A percentile compares a stretch with the other conserved stretches of the same genome.
Evolutionary conservation across 2,888 invertebrate genomes (phyloP).

Genomic region (Scaptomyza caliginosa): DNA sequence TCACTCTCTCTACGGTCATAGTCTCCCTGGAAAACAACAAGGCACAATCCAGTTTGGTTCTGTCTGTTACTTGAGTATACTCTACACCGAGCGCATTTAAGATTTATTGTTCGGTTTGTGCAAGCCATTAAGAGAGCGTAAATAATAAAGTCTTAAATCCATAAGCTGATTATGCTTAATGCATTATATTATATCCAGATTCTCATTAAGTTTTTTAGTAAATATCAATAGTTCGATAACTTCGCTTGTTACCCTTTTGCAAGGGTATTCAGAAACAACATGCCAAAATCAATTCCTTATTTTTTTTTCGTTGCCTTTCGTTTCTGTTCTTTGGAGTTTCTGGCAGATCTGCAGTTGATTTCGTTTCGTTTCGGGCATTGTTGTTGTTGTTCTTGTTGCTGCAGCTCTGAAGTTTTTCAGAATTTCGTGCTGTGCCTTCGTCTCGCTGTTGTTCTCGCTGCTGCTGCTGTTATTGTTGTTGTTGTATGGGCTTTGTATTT

Average conservation of each 20-base stretch:
- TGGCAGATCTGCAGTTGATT: slow-evolving; percentile 75
- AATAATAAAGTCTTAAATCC: too few relatives aligned
- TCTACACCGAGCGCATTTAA: background rate
- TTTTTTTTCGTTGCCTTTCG: slow-evolving; percentile 1
- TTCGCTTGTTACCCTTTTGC: background rate
- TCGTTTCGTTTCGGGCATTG: slow-evolving; percentile 56
- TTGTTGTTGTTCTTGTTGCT: slow-evolving; percentile 38
- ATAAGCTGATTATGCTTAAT: too few relatives aligned
- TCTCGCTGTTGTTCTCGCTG: slow-evolving; percentile 13
- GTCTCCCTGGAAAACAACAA: slow-evolving; percentile 56
- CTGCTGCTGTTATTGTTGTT: slow-evolving; percentile 31
- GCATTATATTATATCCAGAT: too few relatives aligned
- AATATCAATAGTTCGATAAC: too few relatives aligned
- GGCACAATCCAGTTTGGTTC: slow-evolving; percentile 70
- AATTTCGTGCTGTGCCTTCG: slow-evolving; percentile 70
- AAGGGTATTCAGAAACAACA: background rate
- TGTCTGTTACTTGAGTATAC: slow-evolving; percentile 34
- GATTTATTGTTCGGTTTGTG: background rate
- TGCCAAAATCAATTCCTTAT: background rate
- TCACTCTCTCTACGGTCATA: background rate
- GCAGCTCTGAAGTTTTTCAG: slow-evolving; percentile 66
- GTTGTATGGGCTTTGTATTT: slow-evolving; percentile 67
- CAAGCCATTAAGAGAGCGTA: too few relatives aligned
- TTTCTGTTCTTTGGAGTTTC: slow-evolving; percentile 30
- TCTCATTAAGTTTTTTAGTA: background rate